Percentiles rank a stretch among this genome's conserved stretches.
phyloP scores from a whole-genome alignment of 2,113 vertebrate genomes.

The Xiphophorus hellerii region DNA sequence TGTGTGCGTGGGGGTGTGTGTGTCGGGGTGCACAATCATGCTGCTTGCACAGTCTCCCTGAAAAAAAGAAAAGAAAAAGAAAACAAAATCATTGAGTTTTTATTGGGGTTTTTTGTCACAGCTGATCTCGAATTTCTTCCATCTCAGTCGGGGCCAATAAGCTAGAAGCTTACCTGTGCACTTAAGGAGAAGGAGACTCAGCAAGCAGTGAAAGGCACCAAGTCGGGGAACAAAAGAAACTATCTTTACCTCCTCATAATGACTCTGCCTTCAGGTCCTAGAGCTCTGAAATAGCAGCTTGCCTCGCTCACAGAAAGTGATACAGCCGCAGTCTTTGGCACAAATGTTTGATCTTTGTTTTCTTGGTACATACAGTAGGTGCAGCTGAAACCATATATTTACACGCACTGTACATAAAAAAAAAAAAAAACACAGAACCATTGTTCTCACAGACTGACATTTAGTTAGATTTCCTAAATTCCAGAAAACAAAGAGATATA shows the following conservation, averaged over 20 bases:
- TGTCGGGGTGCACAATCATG: constrained; percentile 4
- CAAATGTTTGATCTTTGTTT: background rate
- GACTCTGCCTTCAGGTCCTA: constrained; percentile 49
- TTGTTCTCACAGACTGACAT: background rate
- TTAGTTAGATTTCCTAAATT: background rate
- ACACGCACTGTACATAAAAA: background rate
- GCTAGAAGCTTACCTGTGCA: constrained; percentile 72
- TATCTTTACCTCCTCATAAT: constrained; percentile 54
- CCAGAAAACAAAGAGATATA: too few relatives aligned
- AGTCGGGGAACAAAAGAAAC: constrained; percentile 71
- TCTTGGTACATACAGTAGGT: background rate
- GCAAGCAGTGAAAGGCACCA: constrained; percentile 58
- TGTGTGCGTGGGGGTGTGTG: constrained; percentile 22
- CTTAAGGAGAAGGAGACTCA: constrained; percentile 66
- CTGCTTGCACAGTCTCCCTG: constrained; percentile 30
- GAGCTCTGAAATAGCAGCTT: constrained; percentile 35
- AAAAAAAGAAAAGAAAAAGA: background rate
- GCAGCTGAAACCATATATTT: background rate
- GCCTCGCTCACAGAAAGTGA: constrained; percentile 15
- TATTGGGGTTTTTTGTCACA: constrained; percentile 50
- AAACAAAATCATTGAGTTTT: constrained; percentile 37
- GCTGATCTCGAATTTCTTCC: constrained; percentile 62
- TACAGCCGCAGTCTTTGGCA: constrained; percentile 3
- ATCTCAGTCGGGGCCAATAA: constrained; percentile 73
- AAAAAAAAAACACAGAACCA: background rate